Evolutionary conservation across 1,140 invertebrate species (phyloP).

Genomic region (Ridgeia piscesae): DNA sequence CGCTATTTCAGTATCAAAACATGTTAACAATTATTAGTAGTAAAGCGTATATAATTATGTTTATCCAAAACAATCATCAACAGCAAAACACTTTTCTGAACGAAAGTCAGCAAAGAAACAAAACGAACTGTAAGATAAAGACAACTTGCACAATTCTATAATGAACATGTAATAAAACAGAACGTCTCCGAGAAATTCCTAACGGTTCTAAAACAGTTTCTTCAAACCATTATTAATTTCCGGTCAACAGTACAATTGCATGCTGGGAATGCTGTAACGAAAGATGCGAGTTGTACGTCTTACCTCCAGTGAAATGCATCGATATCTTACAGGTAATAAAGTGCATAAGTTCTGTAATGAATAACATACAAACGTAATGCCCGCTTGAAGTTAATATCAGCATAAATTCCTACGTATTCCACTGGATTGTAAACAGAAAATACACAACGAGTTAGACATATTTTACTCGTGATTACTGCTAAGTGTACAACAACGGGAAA

Average conservation of each 20-base stretch:
- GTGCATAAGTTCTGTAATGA: not conserved
- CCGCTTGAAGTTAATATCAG: not conserved
- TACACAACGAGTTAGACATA: not conserved
- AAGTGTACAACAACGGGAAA: not conserved
- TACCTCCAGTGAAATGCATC: too few relatives aligned
- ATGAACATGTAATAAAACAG: not conserved
- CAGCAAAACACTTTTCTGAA: not conserved
- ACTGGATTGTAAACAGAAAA: not conserved
- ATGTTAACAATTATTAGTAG: constrained; percentile 6
- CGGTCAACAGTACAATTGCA: not conserved
- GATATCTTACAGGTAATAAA: too few relatives aligned
- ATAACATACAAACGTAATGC: not conserved
- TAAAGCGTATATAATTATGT: not conserved
- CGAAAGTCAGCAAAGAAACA: not conserved
- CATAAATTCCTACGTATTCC: not conserved
- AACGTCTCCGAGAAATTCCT: not conserved
- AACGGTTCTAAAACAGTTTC: not conserved
- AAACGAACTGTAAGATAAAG: not conserved
- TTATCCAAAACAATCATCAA: not conserved
- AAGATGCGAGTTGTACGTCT: not conserved
- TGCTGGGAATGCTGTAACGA: not conserved
- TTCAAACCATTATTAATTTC: not conserved
- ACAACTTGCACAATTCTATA: not conserved
- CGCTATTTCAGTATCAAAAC: not conserved
- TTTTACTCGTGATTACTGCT: not conserved